These are phyloP conservation scores for Octodon degus DNA, from an alignment of 2,113 vertebrate genomes.

Conservation along the genomic window DNA sequence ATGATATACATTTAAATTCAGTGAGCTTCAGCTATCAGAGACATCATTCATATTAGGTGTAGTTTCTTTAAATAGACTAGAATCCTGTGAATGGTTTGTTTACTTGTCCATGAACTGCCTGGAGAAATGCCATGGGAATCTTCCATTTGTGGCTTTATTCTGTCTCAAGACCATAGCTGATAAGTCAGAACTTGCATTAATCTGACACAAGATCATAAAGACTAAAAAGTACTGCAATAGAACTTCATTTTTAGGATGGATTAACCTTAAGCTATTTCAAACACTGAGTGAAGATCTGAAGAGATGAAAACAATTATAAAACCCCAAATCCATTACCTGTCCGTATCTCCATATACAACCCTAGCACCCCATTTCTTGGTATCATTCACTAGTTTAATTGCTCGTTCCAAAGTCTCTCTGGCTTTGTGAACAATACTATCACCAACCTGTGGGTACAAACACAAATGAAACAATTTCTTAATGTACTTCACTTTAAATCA, in stretches of 20 bases:
- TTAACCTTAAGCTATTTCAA: constrained; percentile 49
- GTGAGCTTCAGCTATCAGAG: constrained; percentile 15
- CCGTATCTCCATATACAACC: constrained; percentile 98
- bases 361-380: constrained; percentile 98
- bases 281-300: constrained; percentile 9
- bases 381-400: constrained; percentile 97
- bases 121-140: not conserved
- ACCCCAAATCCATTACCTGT: constrained; percentile 89
- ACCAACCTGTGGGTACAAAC: constrained; percentile 89
- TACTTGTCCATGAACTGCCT: not conserved
- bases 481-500: constrained; percentile 11
- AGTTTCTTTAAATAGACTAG: constrained; percentile 25
- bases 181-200: not conserved
- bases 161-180: not conserved
- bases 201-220: constrained; percentile 5
- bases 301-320: constrained; percentile 53
- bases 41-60: constrained; percentile 42
- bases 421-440: constrained; percentile 99
- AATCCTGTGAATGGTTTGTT: not conserved
- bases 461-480: constrained; percentile 70
- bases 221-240: not conserved
- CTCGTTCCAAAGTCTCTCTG: constrained; percentile 97
- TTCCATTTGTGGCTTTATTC: constrained; percentile 4
- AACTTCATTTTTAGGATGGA: constrained; percentile 48
- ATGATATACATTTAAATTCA: constrained; percentile 46